A percentile compares a stretch with the other conserved stretches of the same genome.
Evolutionary conservation across 2,888 invertebrate genomes (phyloP).

Genomic region (Germaria angustata): DNA sequence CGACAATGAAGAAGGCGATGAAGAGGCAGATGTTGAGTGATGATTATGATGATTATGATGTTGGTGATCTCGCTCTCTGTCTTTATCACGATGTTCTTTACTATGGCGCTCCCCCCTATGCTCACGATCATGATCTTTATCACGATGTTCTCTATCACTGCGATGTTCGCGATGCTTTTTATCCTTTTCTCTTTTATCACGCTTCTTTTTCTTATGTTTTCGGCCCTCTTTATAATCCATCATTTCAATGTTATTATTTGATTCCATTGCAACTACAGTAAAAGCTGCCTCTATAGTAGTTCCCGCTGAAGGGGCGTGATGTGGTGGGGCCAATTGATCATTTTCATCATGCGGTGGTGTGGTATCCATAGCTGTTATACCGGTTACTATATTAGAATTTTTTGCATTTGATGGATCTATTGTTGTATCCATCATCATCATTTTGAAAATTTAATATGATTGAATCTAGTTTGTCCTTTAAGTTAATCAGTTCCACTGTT

Average conservation of each 20-base stretch:
- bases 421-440: slow-evolving; percentile 78
- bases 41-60: slow-evolving; percentile 72
- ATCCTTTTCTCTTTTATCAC: slow-evolving; percentile 79
- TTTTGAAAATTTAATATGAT: slow-evolving; percentile 57
- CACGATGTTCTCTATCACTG: slow-evolving; percentile 72
- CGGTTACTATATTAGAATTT: slow-evolving; percentile 72
- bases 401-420: slow-evolving; percentile 63
- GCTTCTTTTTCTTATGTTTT: slow-evolving; percentile 80
- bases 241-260: slow-evolving; percentile 78
- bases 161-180: slow-evolving; percentile 73
- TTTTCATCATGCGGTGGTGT: slow-evolving; percentile 68
- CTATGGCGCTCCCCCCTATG: slow-evolving; percentile 63
- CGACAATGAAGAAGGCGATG: slow-evolving; percentile 73
- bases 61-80: slow-evolving; percentile 72
- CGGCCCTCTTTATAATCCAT: slow-evolving; percentile 76
- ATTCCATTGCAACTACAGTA: slow-evolving; percentile 61
- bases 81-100: slow-evolving; percentile 69
- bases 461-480: not conserved
- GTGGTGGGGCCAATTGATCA: slow-evolving; percentile 63
- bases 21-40: slow-evolving; percentile 76
- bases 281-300: slow-evolving; percentile 60
- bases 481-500: not conserved
- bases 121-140: slow-evolving; percentile 66
- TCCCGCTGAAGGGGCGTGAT: slow-evolving; percentile 10
- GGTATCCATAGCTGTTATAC: slow-evolving; percentile 69